These are phyloP conservation scores for Sarcophaga subvicina DNA, from an alignment of 2,888 invertebrate genomes.

Conservation along the genomic window DNA sequence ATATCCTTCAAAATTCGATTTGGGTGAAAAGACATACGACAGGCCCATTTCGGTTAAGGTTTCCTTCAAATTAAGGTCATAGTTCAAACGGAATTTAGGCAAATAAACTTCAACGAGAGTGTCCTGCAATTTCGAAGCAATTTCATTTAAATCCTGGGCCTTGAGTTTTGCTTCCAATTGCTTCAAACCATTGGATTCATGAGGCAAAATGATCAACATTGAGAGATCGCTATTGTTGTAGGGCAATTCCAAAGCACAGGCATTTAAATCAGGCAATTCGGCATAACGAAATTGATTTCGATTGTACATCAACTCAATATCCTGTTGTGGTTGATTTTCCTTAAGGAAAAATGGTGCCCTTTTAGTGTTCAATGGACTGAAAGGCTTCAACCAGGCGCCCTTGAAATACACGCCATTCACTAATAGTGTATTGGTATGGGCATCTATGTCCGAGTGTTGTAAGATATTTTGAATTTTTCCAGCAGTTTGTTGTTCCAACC, in stretches of 20 bases:
- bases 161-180: conserved; percentile 85
- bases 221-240: conserved; percentile 87
- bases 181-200: conserved; percentile 85
- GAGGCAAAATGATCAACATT: conserved; percentile 90
- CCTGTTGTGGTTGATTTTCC: conserved; percentile 69
- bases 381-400: conserved; percentile 88
- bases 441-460: conserved; percentile 83
- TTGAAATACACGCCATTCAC: conserved; percentile 95
- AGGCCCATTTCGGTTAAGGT: conserved; percentile 86
- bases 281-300: conserved; percentile 82
- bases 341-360: conserved; percentile 84
- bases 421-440: conserved; percentile 86
- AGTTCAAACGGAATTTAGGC: conserved; percentile 92
- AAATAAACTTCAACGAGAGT: conserved; percentile 84
- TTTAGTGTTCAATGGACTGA: conserved; percentile 77
- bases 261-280: conserved; percentile 82
- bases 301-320: conserved; percentile 88
- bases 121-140: conserved; percentile 82
- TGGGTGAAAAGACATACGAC: conserved; percentile 64
- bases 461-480: conserved; percentile 91
- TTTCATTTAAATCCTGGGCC: conserved; percentile 81
- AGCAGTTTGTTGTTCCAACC: conserved; percentile 91
- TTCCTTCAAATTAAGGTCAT: conserved; percentile 75
- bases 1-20: not conserved
- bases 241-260: conserved; percentile 87